Base-by-base conservation (phyloP, 37 sponge, comb jelly and placozoan genomes). In the Halichondria panicea region DNA sequence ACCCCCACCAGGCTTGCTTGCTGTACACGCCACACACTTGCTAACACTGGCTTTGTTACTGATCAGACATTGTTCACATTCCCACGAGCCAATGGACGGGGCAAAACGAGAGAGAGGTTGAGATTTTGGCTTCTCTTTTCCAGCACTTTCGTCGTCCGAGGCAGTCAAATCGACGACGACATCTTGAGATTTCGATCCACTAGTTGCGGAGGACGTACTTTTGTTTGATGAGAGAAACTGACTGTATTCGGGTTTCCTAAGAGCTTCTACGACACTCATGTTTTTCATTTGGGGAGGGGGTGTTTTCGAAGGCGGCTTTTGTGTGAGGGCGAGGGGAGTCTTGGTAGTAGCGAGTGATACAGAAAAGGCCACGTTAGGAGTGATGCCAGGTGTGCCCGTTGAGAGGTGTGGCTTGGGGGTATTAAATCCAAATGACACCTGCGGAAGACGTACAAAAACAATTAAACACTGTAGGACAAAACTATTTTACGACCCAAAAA, bases 41-140 rank as follows among this genome's bases (percentile, higher is more conserved):
- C 9, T 41, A 19, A 32, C 63, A 22, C 40, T 63, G 9, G 57
- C 34, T 34, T 70, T 83, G 61, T 87, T 92, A 38, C 27, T 57
- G 3, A 92, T 43, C 74, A 92, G 64, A 70, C 92, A 91, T 50
- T 39, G 61, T 53, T 70, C 79, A 79, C 92, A 91, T 24, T 24
- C 39, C 75, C 75, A 76, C 9, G 65, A 61, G 0, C 37, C 83
- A 32, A 53, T 36, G 1, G 83, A 71, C 11, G 83, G 83, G 8
- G 76, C 71, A 59, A 72, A 72, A 63, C 76, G 82, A 36, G 81
- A 0, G 42, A 81, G 63, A 4, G 66, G 61, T 22, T 75, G 25
- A 9, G 12, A 1, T n/a, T 4, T 36, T 13, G 58, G 57, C 25
- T 56, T 72, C 33, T 2, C 22, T 3, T 1, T 5, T 56, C 18